Evolutionary conservation across 2,113 vertebrate species (phyloP), one percentile per base, ranked within the genome.

Genomic region (Paramisgurnus dabryanus): DNA sequence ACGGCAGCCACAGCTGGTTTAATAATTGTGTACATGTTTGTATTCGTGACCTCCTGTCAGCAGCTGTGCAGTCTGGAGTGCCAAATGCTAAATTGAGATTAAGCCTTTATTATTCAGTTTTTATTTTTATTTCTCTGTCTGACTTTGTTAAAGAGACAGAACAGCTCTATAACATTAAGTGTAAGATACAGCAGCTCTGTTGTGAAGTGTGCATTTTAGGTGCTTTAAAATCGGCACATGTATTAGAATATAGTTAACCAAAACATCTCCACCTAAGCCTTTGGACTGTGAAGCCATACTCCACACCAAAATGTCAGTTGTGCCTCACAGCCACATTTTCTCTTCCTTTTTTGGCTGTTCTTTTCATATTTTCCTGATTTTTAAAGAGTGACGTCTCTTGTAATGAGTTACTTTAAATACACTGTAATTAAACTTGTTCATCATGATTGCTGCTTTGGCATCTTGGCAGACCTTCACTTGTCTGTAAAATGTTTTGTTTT

Each of bases 361-460:
- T 70, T 70, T 70, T 78, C 41, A 17, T 18, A n/a, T 61, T 79
- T 43, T 74, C 47, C 40, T 2, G 40, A 40, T 47, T 41, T 74
- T 17, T 55, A 73, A 41, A 67, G 53, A 40, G 57, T 61, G 39
- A 39, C 18, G 47, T 18, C 11, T 8, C 43, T 50, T 15, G 15
- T 15, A 64, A 63, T 34, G 6, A 45, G 18, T 49, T n/a, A 76
- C 18, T 71, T 53, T 6, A 60, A 57, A 34, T 34, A 34, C 27
- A 47, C 13, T 63, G 15, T 73, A 49, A 80, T 80, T 63, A 61
- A 53, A 64, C n/a, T 71, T 55, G 40, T 72, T 61, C 43, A 63
- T 47, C 41, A 4, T 41, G 68, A n/a, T 68, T 71, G 27, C 34
- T 49, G 58, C 60, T 55, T 2, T 71, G 68, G 58, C n/a, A 63